Evolutionary conservation across 2,888 invertebrate species (phyloP), one percentile per base, ranked within the genome.

Genomic region (Drosophila engyochracea): DNA sequence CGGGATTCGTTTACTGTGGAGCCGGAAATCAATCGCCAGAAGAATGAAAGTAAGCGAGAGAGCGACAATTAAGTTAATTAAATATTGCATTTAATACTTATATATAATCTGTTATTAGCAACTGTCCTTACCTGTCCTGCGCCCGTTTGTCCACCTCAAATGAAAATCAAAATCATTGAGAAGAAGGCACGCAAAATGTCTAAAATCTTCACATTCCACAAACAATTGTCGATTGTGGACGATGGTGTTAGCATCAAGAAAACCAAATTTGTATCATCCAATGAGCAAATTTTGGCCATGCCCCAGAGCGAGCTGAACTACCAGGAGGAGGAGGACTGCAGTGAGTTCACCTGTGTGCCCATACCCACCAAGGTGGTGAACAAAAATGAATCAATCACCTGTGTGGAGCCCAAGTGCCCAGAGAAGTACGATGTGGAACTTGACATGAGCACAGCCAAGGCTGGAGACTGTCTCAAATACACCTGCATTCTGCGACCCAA

Each of bases 401-500:
- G 92, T 39, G 61, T 76, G 14, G 81, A 91, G 52, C 92, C 92
- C 31, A 92, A 92, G 68, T 97, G 97, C 82, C 96, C 96, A 0
- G 92, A 94, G 0, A 94, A 94, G 1, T 96, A 96, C 90, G 93
- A 94, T 10, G 92, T 95, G 1, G 94, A 94, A 59, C 85, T 95
- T 71, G 95, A 95, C 41, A 91, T 91, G 72, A 91, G 92, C 4
- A 76, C 77, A 16, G 76, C 90, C 31, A 92, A 92, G 62, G 83
- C 91, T 3, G 91, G 94, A n/a, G 93, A 94, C 53, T 95, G 95
- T 69, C 83, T 79, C 53, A 95, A 95, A 74, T 96, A 96, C 91
- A 94, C 94, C 0, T 97, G 97, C 86, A 94, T 95, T 53, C 95
- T 96, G 3, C 95, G 95, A 0, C 94, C 95, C 0, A 95, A 95